Conservation (phyloP, 2,113 vertebrate species). For the Misgurnus anguillicaudatus region DNA sequence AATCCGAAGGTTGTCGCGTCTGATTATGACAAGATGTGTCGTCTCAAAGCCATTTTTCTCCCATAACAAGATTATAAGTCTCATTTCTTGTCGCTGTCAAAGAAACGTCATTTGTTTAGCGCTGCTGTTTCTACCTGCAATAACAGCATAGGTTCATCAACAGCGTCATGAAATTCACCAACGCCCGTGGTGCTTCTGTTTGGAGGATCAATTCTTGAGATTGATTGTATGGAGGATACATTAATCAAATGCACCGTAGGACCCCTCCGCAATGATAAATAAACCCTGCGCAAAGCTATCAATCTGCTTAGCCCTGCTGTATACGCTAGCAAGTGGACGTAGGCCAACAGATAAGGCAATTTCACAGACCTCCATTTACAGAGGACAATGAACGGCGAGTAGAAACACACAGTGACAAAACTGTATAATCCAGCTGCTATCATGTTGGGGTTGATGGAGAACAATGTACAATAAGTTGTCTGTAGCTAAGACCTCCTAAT, state of each 20-base stretch:
- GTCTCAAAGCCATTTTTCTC: neutral
- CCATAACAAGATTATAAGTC: neutral
- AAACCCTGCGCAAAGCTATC: constrained; percentile 15
- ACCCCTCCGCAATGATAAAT: constrained; percentile 43
- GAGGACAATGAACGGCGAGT: neutral
- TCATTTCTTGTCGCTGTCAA: neutral
- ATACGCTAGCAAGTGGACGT: constrained; percentile 14
- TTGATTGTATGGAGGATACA: constrained; percentile 35
- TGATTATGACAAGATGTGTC: constrained; percentile 7
- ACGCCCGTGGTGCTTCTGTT: constrained; percentile 26
- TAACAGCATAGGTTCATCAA: constrained; percentile 1
- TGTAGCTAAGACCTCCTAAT: constrained; percentile 46
- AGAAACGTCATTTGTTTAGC: too few species aligned
- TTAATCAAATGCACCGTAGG: constrained; percentile 41
- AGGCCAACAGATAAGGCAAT: constrained; percentile 5
- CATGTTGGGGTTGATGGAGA: constrained; percentile 31
- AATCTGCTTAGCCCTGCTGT: constrained; percentile 23
- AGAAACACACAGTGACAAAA: neutral
- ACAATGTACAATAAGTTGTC: constrained; percentile 45
- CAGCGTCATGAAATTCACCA: constrained; percentile 31
- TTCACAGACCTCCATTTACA: constrained; percentile 13
- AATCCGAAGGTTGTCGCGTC: neutral
- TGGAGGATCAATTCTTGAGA: constrained; percentile 34
- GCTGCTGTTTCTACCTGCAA: neutral
- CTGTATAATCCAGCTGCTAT: neutral